Percentiles rank a stretch among this genome's conserved stretches.
Evolutionary conservation across 2,113 vertebrate genomes (phyloP).

Genomic region (Hippoglossus stenolepis): DNA sequence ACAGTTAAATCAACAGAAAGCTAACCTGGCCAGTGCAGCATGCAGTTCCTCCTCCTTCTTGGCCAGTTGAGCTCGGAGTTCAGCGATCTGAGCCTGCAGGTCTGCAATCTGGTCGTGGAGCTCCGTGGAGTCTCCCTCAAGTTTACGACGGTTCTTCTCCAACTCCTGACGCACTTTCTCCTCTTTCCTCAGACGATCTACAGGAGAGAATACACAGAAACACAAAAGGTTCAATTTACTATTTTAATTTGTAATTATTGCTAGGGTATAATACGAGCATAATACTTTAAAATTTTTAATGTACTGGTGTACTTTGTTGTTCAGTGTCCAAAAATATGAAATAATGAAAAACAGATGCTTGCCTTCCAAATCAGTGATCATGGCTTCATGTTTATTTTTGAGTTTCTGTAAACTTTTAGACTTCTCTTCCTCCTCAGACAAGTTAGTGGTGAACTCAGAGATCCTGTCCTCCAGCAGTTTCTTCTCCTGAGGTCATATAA

Average conservation of each 20-base stretch:
- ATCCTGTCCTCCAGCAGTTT: slow-evolving; percentile 94
- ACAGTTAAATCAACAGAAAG: background rate
- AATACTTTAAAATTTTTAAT: background rate
- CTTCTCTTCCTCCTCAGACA: slow-evolving; percentile 96
- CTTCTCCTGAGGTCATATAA: slow-evolving; percentile 87
- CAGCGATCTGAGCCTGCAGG: slow-evolving; percentile 95
- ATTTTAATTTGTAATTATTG: background rate
- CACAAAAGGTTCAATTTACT: background rate
- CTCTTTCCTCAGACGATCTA: slow-evolving; percentile 93
- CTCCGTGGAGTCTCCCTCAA: slow-evolving; percentile 94
- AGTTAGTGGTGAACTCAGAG: slow-evolving; percentile 91
- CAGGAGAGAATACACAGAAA: background rate
- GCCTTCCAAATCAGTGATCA: slow-evolving; percentile 98
- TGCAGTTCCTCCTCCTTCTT: slow-evolving; percentile 98
- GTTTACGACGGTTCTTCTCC: slow-evolving; percentile 95
- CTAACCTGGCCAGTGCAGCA: slow-evolving; percentile 90
- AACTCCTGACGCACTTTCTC: slow-evolving; percentile 94
- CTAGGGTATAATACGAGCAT: background rate
- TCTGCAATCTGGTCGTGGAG: slow-evolving; percentile 93
- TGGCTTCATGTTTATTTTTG: slow-evolving; percentile 97
- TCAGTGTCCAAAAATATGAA: background rate
- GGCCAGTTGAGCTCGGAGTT: slow-evolving; percentile 93
- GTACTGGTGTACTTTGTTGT: too few relatives aligned
- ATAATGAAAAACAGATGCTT: slow-evolving; percentile 16
- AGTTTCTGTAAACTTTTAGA: slow-evolving; percentile 97